Base-by-base conservation (phyloP, 2,888 invertebrate species). In the Panopea generosa region DNA sequence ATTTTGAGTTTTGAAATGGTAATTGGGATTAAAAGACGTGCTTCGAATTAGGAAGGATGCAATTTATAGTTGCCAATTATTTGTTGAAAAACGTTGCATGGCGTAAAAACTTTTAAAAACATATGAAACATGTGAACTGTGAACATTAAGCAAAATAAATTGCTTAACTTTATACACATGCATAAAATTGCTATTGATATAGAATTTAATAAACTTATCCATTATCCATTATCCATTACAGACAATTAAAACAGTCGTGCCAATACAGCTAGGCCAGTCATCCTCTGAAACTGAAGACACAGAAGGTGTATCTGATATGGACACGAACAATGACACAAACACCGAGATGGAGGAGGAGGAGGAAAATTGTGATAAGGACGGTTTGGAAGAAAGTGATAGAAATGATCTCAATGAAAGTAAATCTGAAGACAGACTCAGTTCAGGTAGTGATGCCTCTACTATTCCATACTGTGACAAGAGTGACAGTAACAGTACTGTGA, bases 161-260 rank as follows among this genome's bases (percentile, higher is more conserved):
- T n/a, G n/a, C n/a, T n/a, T n/a, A n/a, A n/a, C n/a, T n/a, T n/a
- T n/a, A n/a, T n/a, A n/a, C n/a, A n/a, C n/a, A n/a, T n/a, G n/a
- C n/a, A n/a, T n/a, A n/a, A n/a, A n/a, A n/a, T n/a, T n/a, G n/a
- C n/a, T n/a, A n/a, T n/a, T n/a, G n/a, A n/a, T n/a, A n/a, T n/a
- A n/a, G n/a, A n/a, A n/a, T n/a, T n/a, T n/a, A n/a, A n/a, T n/a
- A n/a, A n/a, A n/a, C n/a, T n/a, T n/a, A n/a, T n/a, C n/a, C n/a
- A n/a, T n/a, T n/a, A n/a, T n/a, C n/a, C n/a, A n/a, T n/a, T n/a
- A n/a, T n/a, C n/a, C n/a, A n/a, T 82, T 76, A n/a, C 67, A 86
- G 86, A 81, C 80, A 24, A 77, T 80, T n/a, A 86, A 85, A 50
- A 74, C 81, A 43, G 83, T 86, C 4, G 65, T 85, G n/a, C 86